Evolutionary conservation across 1,140 invertebrate genomes (phyloP).

Genomic region (Wiebesia pumilae): DNA sequence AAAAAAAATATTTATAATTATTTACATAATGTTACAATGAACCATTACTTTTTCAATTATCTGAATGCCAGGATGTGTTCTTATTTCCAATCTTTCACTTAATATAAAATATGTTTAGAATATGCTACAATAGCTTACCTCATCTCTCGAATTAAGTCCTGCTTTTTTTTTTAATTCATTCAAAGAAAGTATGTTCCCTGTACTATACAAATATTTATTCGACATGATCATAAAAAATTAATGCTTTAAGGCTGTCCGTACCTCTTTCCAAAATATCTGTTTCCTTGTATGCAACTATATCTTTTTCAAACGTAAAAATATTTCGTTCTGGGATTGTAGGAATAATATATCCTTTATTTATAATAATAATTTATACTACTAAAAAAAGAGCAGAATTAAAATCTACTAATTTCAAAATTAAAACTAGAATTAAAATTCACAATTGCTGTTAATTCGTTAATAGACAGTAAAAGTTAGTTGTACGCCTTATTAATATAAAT

Average conservation of each 20-base stretch:
- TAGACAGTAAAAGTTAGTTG: not conserved
- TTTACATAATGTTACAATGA: not conserved
- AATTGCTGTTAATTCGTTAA: too few relatives aligned
- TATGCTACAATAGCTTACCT: conserved; percentile 78
- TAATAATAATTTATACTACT: not conserved
- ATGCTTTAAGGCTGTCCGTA: not conserved
- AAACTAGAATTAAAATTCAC: too few relatives aligned
- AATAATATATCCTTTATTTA: not conserved
- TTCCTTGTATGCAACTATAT: not conserved
- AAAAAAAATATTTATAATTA: too few relatives aligned
- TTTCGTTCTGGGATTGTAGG: not conserved
- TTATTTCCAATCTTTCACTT: not conserved
- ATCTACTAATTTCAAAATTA: too few relatives aligned
- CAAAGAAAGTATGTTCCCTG: conserved; percentile 89
- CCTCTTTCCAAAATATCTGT: not conserved
- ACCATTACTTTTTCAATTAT: not conserved
- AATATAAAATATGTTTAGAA: conserved; percentile 17
- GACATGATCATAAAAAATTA: conserved; percentile 54
- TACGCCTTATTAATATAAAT: not conserved
- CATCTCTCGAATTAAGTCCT: conserved; percentile 86
- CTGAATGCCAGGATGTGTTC: not conserved
- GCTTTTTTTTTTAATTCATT: conserved; percentile 89
- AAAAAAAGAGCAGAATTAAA: not conserved
- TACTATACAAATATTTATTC: conserved; percentile 79
- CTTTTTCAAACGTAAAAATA: not conserved